Base-by-base conservation (phyloP, 2,113 vertebrate species). In the Nestor notabilis region DNA sequence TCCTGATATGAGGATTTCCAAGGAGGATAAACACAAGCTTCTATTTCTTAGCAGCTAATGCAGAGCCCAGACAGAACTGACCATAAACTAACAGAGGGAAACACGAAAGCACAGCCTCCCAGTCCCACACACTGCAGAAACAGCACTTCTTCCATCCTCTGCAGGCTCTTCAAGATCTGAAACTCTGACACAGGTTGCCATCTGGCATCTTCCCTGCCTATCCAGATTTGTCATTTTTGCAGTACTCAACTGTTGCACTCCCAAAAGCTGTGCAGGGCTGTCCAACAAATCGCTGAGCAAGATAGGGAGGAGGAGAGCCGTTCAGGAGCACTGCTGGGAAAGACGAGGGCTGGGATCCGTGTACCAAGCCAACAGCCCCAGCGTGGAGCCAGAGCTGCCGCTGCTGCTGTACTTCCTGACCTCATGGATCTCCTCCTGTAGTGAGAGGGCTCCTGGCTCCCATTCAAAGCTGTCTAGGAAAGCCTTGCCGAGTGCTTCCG, bases 401-500 rank as follows among this genome's bases (percentile, higher is more conserved):
- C 89, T 52, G 78, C 89, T 56, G 75, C 92, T 88, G 9, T 20
- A 44, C 83, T 95, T 93, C 95, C 93, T 94, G 93, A 93, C 88
- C 93, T 96, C 19, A 3, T 74, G 68, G 94, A 95, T 94, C 83
- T 78, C 93, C 85, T 96, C 80, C 96, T 19, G 43, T 41, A 92
- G 88, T 0, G 1, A 92, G 85, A 95, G 88, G 96, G 86, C 90
- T 96, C 76, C 90, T 97, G 97, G 97, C 96, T 93, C 60, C 80
- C 4, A 0, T 87, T 94, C 97, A 96, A 80, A 96, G 90, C 95
- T 96, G 88, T 97, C 95, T 93, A 97, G 95, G 96, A 97, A 96
- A 97, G 90, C 87, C 84, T 91, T 4, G 0, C 83, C 1, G 33
- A 95, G 64, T 39, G 64, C 85, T 92, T 96, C 96, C 46, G 64